phyloP scores from a whole-genome alignment of 2,113 vertebrate species.

The Athene cunicularia region DNA sequence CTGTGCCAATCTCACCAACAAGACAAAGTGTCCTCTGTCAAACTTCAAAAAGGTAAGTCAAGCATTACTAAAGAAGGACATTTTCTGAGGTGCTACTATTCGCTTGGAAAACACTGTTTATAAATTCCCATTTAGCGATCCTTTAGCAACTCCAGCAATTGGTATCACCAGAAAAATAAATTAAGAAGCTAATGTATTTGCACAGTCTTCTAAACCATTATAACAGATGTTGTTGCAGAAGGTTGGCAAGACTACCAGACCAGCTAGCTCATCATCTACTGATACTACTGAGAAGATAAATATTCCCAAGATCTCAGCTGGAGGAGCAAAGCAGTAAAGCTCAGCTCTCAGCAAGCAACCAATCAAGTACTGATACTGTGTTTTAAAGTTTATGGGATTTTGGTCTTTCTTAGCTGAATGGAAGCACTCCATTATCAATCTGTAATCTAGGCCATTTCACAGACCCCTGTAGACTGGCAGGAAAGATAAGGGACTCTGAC shows the following conservation, averaged over 20 bases:
- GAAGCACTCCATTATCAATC: not conserved
- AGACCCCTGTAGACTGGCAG: not conserved
- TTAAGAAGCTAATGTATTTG: not conserved
- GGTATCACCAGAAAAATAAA: not conserved
- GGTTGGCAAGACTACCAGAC: not conserved
- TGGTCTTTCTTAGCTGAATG: not conserved
- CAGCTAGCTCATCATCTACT: not conserved
- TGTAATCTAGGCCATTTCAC: not conserved
- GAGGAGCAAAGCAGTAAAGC: not conserved
- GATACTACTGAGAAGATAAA: not conserved
- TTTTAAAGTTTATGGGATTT: not conserved
- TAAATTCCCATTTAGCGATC: not conserved
- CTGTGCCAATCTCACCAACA: fast-evolving
- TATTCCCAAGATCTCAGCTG: not conserved
- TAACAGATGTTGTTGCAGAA: not conserved
- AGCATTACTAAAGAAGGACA: not conserved
- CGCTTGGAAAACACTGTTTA: not conserved
- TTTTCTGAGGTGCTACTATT: not conserved
- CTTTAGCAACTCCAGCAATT: not conserved
- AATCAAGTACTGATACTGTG: not conserved
- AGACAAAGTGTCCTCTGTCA: not conserved
- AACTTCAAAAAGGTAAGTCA: not conserved
- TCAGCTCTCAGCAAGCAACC: not conserved
- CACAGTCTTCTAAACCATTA: not conserved
- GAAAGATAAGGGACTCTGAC: conserved; percentile 22